Conservation (phyloP, 2,113 vertebrate species). For the human (Homo sapiens) region DNA sequence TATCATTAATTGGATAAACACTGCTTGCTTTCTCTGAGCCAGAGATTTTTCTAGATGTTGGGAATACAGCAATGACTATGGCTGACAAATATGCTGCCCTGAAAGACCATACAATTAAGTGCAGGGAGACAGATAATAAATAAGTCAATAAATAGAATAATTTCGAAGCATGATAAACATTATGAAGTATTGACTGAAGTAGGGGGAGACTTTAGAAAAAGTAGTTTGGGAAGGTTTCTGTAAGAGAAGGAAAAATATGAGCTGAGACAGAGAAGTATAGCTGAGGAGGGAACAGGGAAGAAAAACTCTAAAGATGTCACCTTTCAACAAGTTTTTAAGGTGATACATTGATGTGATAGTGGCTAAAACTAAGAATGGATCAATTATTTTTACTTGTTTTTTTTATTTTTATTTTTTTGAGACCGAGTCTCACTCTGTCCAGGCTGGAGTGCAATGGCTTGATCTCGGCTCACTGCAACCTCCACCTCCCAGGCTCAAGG, state of each 20-base stretch:
- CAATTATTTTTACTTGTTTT: background rate
- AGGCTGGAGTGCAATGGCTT: too few species aligned
- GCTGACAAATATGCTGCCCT: background rate
- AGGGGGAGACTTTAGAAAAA: slow-evolving; percentile 5
- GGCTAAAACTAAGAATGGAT: background rate
- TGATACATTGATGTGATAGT: background rate
- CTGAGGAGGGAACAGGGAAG: background rate
- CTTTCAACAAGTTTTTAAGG: slow-evolving; percentile 30
- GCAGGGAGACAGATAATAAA: background rate
- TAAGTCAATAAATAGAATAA: slow-evolving; percentile 33
- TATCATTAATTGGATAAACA: background rate
- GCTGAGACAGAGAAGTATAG: slow-evolving; percentile 23
- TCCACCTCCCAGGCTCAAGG: too few species aligned
- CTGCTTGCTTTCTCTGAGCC: slow-evolving; percentile 14
- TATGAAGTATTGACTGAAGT: background rate
- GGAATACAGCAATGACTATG: background rate
- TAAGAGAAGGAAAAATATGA: slow-evolving; percentile 1
- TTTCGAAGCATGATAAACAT: slow-evolving; percentile 32
- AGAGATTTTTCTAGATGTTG: slow-evolving; percentile 14
- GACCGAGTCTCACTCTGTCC: too few species aligned
- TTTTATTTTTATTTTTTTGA: too few species aligned
- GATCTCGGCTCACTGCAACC: too few species aligned
- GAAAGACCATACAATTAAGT: slow-evolving; percentile 28
- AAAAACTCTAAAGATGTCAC: background rate
- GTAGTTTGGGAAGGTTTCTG: background rate